phyloP scores from a whole-genome alignment of 2,113 vertebrate species.

The Paramormyrops kingsleyae region DNA sequence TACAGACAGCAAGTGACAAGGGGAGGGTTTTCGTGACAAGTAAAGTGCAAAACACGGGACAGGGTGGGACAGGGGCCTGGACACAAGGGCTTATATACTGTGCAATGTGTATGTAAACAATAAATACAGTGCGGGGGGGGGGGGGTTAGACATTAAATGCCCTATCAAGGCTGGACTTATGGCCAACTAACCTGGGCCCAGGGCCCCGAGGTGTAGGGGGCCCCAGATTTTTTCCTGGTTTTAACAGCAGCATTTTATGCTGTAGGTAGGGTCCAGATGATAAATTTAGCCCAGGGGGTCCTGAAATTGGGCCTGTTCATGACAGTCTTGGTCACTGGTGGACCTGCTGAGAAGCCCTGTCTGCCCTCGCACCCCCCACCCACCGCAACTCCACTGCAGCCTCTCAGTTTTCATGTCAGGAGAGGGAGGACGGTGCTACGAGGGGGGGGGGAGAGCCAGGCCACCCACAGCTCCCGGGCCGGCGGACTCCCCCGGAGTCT shows the following conservation, averaged over 20 bases:
- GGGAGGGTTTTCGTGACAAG: neutral
- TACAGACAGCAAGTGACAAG: neutral
- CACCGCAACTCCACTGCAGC: slow-evolving; percentile 11
- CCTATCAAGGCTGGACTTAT: neutral
- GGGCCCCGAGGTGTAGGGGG: neutral
- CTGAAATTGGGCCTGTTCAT: neutral
- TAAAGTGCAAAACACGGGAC: neutral
- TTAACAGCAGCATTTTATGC: neutral
- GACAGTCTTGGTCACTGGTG: neutral
- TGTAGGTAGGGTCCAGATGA: neutral
- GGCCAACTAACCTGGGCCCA: neutral
- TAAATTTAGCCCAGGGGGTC: neutral
- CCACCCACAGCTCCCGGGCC: slow-evolving; percentile 12
- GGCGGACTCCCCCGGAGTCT: neutral
- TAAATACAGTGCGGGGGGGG: neutral
- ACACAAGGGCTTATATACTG: neutral
- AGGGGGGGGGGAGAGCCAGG: neutral
- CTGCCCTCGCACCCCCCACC: neutral
- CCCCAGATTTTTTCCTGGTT: neutral
- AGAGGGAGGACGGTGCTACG: neutral
- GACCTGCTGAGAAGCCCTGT: neutral
- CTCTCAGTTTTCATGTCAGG: slow-evolving; percentile 39
- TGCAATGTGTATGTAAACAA: neutral
- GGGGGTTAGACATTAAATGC: neutral
- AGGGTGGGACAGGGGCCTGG: neutral